Conservation (phyloP, 2,113 vertebrate genomes). For the Phrynosoma blainvillii region DNA sequence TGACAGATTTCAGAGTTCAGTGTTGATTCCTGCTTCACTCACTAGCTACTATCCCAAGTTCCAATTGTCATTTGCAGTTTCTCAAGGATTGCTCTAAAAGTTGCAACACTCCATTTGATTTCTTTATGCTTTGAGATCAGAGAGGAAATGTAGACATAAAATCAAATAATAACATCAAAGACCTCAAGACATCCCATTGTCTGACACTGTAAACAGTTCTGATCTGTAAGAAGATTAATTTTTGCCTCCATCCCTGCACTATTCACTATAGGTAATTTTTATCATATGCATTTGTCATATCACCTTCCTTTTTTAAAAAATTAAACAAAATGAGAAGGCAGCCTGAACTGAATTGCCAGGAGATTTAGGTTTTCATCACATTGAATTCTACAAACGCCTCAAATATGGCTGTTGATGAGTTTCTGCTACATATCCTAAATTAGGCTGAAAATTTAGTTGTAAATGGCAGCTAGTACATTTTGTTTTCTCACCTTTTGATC, state of each 20-base stretch:
- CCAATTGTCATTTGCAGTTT: neutral
- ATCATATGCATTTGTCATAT: neutral
- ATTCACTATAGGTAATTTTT: neutral
- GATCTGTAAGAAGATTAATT: neutral
- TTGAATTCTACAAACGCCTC: neutral
- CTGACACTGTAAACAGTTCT: neutral
- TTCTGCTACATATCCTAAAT: neutral
- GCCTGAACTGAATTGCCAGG: neutral
- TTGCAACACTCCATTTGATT: neutral
- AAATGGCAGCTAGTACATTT: neutral
- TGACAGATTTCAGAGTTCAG: neutral
- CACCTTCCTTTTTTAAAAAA: neutral
- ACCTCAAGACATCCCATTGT: neutral
- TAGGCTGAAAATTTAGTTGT: neutral
- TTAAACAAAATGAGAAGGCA: neutral
- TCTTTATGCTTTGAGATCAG: neutral
- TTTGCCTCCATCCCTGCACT: neutral
- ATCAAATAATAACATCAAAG: neutral
- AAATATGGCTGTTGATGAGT: neutral
- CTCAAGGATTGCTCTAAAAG: neutral
- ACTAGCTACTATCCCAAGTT: neutral
- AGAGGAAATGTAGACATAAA: neutral
- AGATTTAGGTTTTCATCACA: neutral
- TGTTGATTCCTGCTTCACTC: fast-evolving
- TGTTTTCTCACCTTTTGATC: neutral